Base-by-base conservation (phyloP, 2,113 vertebrate species). In the Conger conger region DNA sequence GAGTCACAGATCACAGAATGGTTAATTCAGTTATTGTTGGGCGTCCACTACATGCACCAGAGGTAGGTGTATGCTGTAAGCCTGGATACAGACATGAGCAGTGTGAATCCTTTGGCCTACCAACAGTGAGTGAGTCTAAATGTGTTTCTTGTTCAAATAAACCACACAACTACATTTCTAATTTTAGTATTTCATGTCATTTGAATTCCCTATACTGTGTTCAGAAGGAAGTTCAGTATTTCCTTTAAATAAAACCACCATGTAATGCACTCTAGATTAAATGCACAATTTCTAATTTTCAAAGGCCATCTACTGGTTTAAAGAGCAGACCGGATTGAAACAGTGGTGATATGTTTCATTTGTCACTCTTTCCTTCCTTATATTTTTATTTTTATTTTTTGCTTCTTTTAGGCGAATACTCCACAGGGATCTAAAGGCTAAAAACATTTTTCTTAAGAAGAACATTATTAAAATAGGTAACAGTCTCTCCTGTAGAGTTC, bases 381-480 rank as follows among this genome's bases (percentile, higher is more conserved):
- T 54, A 37, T 45, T 37, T 18, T 83, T n/a, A 50, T 27, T 57
- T 35, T 53, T 82, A 23, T 91, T 38, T 79, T 90, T 83, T 90
- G 84, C 17, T 60, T 18, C 90, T 93, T 87, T 17, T 89, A 97
- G 96, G 90, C 60, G 91, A 82, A 95, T 97, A 92, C 96, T 97
- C 90, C 96, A 97, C 92, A 93, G 96, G 90, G 97, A 98, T 88
- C 95, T 98, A 91, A 98, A 97, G 92, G 88, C 97, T 87, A 97
- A 96, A 91, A 97, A 97, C 89, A 92, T 98, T 89, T 97, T 97
- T 94, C 91, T 98, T 89, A 98, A 96, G 92, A 95, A 93, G 83
- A 96, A 96, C 88, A 91, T 95, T 15, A 94, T 97, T 89, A 97
- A 97, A 94, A 97, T 97, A 85, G 96, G 97, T 97, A 94, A 95